Conservation (phyloP, 35 echinoderm and acorn worm genomes). For the Heliocidaris erythrogramma region DNA sequence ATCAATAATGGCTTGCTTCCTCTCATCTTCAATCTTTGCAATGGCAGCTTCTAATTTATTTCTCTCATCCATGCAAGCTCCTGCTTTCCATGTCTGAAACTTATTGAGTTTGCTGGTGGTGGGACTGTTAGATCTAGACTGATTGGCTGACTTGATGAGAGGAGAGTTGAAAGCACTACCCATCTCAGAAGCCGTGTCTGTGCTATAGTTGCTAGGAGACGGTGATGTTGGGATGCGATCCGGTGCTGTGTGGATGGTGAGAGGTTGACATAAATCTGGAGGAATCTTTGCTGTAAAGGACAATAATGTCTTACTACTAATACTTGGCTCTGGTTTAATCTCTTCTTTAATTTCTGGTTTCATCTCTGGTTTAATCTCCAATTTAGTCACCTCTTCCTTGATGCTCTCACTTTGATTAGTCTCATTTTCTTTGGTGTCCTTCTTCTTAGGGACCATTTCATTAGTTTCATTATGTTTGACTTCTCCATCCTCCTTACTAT, state of each 20-base stretch:
- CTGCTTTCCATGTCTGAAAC: constrained; percentile 87
- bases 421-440: neutral
- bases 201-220: constrained; percentile 85
- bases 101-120: constrained; percentile 66
- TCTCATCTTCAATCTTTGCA: constrained; percentile 42
- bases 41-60: constrained; percentile 70
- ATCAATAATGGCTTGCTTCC: constrained; percentile 47
- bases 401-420: neutral
- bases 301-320: neutral
- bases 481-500: neutral
- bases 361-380: neutral
- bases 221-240: constrained; percentile 55
- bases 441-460: neutral
- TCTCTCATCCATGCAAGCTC: constrained; percentile 62
- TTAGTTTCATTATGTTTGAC: neutral
- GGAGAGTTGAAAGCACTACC: constrained; percentile 99
- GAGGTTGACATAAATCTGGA: constrained; percentile 67
- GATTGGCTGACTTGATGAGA: constrained; percentile 64
- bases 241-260: constrained; percentile 87
- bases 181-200: constrained; percentile 87
- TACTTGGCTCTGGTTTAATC: neutral
- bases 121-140: constrained; percentile 75
- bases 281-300: constrained; percentile 40
- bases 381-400: neutral
- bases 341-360: neutral